phyloP scores from a whole-genome alignment of 2,113 vertebrate genomes.

The Xenopus borealis region DNA sequence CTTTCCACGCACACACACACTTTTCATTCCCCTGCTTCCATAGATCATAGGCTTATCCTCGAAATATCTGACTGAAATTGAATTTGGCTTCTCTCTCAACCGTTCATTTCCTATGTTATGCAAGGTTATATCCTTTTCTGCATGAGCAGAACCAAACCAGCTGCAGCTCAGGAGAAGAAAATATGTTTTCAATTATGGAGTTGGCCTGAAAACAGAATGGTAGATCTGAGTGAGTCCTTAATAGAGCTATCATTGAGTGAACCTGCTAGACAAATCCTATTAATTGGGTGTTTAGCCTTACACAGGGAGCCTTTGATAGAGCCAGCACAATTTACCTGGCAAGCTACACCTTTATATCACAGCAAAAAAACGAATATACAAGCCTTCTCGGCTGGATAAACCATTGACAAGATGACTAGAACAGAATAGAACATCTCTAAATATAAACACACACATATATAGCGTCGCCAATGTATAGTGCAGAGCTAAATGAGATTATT shows the following conservation, averaged over 20 bases:
- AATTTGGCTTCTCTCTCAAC: conserved; percentile 86
- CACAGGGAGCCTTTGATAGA: conserved; percentile 49
- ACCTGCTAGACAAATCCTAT: conserved; percentile 59
- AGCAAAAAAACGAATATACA: conserved; percentile 35
- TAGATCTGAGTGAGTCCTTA: conserved; percentile 65
- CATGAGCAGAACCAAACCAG: conserved; percentile 82
- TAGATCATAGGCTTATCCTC: conserved; percentile 77
- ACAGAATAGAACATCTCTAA: conserved; percentile 22
- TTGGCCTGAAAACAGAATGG: conserved; percentile 69
- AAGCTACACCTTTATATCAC: conserved; percentile 37
- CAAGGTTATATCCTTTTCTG: conserved; percentile 84
- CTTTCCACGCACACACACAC: conserved; percentile 63
- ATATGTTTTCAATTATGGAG: conserved; percentile 79
- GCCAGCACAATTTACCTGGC: conserved; percentile 38
- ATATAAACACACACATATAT: conserved; percentile 10
- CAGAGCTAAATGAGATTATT: conserved; percentile 26
- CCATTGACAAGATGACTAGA: conserved; percentile 22
- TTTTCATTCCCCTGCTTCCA: conserved; percentile 69
- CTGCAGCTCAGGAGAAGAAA: conserved; percentile 75
- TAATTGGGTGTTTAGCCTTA: conserved; percentile 55
- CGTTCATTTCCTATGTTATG: conserved; percentile 85
- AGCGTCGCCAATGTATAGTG: conserved; percentile 2
- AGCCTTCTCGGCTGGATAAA: conserved; percentile 37
- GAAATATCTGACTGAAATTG: conserved; percentile 84
- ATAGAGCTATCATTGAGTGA: conserved; percentile 72